Evolutionary conservation across 2,797 vertebrate species (phyloP).

Genomic region (Anguilla anguilla): DNA sequence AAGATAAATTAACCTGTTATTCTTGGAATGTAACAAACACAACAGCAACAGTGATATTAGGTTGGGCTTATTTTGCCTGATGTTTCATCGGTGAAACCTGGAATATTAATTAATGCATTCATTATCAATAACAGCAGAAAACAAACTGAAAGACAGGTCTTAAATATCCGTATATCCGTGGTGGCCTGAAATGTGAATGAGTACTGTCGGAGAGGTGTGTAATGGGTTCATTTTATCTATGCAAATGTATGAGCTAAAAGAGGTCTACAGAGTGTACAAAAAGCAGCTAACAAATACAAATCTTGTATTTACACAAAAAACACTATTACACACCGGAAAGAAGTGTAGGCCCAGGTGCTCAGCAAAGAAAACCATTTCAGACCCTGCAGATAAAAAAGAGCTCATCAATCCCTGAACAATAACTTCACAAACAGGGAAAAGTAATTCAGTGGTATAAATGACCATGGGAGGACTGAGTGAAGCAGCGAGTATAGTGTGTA

Average conservation of each 20-base stretch:
- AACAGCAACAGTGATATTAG: neutral
- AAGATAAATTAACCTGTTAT: neutral
- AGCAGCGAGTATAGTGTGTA: neutral
- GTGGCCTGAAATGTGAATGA: neutral
- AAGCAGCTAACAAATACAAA: neutral
- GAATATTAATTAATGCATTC: neutral
- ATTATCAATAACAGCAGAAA: neutral
- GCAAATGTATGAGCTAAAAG: neutral
- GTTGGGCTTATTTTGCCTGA: neutral
- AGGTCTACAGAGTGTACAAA: neutral
- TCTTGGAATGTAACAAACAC: neutral
- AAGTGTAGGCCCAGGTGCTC: neutral
- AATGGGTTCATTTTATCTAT: neutral
- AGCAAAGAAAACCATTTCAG: neutral
- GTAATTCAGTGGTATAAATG: neutral
- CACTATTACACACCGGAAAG: neutral
- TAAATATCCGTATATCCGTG: neutral
- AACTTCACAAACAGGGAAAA: neutral
- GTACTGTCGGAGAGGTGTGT: neutral
- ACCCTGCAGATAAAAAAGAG: neutral
- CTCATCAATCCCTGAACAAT: neutral
- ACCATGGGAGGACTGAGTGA: neutral
- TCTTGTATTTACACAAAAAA: neutral
- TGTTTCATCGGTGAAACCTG: neutral
- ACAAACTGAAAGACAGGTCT: neutral